Base-by-base conservation (phyloP, 2,797 vertebrate genomes). In the Sebastes aleutianus region DNA sequence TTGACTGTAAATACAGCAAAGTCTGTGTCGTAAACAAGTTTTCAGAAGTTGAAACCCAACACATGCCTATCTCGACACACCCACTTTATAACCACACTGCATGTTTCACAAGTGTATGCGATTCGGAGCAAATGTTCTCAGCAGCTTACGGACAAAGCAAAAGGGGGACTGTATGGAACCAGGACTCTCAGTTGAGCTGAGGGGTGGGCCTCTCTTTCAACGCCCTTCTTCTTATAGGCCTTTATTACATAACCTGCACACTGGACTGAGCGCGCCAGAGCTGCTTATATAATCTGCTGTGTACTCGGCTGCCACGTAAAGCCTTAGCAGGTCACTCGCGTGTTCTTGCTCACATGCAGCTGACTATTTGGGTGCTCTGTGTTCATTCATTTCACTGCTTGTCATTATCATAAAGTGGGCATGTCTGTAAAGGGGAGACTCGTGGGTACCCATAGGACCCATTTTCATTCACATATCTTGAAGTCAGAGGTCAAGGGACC, bases 251-350 rank as follows among this genome's bases (percentile, higher is more conserved):
- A 95, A 96, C 76, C 26, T 62, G 67, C 26, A 1, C 36, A 1
- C 36, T 80, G 78, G 67, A 76, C 88, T 56, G 82, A 82, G 76
- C 78, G 10, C 54, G 71, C 80, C 79, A 79, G 85, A 90, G 84
- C 87, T 6, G 74, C 81, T 96, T 96, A 93, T 83, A 84, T 95
- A 96, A 96, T 89, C 78, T 34, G 80, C 75, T 76, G 76, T 78
- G 86, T 84, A 6, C 87, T 84, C 22, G 66, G 59, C 59, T 80
- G 87, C 82, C 86, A 84, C 85, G 75, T 88, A 88, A 87, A 89
- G 72, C 70, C 71, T 27, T 18, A 2, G 53, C 81, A 24, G 80
- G 80, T 87, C 86, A 73, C 31, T 76, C 4, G 2, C 69, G 4
- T 72, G 67, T 70, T 77, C 57, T 31, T 63, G 80, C 76, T 73